A percentile compares a stretch with the other conserved stretches of the same genome.
Evolutionary conservation across 2,113 vertebrate genomes (phyloP).

Genomic region (Bubo blakistoni): DNA sequence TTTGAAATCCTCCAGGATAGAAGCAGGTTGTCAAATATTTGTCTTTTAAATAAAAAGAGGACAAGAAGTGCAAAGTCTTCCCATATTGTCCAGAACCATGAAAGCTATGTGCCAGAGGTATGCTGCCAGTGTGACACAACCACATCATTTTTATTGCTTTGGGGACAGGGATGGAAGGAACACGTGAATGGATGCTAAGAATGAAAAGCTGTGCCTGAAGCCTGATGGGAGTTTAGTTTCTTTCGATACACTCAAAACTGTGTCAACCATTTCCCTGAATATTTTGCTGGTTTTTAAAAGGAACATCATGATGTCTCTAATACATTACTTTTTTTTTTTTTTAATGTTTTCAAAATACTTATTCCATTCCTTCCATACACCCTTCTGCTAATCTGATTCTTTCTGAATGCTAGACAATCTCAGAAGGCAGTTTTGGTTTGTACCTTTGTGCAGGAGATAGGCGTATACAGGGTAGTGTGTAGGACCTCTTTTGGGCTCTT

Average conservation of each 20-base stretch:
- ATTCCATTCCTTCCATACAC: neutral
- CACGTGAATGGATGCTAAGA: neutral
- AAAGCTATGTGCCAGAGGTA: neutral
- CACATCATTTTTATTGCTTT: neutral
- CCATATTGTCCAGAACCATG: neutral
- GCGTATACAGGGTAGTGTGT: neutral
- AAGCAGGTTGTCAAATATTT: constrained; percentile 22
- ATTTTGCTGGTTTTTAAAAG: constrained; percentile 1
- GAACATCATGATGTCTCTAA: neutral
- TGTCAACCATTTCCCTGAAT: neutral
- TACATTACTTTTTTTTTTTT: neutral
- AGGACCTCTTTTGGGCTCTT: neutral
- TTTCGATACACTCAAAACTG: neutral
- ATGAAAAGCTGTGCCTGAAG: neutral
- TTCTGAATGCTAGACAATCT: neutral
- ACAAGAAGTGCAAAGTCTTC: neutral
- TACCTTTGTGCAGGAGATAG: neutral
- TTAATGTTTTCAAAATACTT: neutral
- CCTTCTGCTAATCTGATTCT: neutral
- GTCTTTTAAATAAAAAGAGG: constrained; percentile 8
- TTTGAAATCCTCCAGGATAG: neutral
- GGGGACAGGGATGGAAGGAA: neutral
- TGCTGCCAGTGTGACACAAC: neutral
- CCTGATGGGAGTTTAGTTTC: neutral
- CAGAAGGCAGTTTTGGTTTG: neutral